Conservation (phyloP, 2,797 vertebrate species). For the Phataginus tricuspis region DNA sequence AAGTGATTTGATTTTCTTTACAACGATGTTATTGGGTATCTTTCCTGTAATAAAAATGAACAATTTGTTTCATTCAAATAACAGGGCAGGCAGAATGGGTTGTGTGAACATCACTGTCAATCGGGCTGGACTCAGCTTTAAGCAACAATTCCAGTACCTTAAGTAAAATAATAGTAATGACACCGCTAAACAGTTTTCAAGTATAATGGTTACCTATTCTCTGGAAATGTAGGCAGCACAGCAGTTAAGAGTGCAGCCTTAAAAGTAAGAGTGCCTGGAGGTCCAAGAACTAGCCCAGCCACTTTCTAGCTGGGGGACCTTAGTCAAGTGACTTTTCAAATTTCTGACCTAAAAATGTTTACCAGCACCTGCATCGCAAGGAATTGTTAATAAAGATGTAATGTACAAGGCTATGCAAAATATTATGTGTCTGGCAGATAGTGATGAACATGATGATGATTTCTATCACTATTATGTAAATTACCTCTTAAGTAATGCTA, state of each 20-base stretch:
- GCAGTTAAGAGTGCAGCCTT: neutral
- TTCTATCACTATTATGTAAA: constrained; percentile 28
- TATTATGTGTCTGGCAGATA: neutral
- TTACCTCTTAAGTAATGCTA: constrained; percentile 9
- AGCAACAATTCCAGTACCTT: constrained; percentile 7
- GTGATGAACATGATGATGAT: constrained; percentile 21
- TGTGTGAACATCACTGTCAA: constrained; percentile 18
- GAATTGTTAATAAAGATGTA: constrained; percentile 23
- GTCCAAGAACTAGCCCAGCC: constrained; percentile 11
- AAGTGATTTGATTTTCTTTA: constrained; percentile 6
- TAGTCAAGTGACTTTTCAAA: constrained; percentile 50
- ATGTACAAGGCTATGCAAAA: constrained; percentile 27
- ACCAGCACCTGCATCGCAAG: constrained; percentile 28
- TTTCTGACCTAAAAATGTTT: constrained; percentile 61
- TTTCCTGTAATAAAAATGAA: constrained; percentile 20
- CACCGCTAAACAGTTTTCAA: constrained; percentile 13
- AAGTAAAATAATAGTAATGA: constrained; percentile 47
- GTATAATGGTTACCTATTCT: constrained; percentile 40
- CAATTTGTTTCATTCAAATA: constrained; percentile 55
- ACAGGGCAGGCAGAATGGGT: neutral
- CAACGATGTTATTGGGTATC: neutral
- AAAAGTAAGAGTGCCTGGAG: neutral
- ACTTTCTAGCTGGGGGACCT: constrained; percentile 9
- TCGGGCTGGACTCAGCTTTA: neutral
- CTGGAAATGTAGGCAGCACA: neutral